Evolutionary conservation across 2,113 vertebrate species (phyloP), one percentile per base, ranked within the genome.

Genomic region (Spilogale gracilis): DNA sequence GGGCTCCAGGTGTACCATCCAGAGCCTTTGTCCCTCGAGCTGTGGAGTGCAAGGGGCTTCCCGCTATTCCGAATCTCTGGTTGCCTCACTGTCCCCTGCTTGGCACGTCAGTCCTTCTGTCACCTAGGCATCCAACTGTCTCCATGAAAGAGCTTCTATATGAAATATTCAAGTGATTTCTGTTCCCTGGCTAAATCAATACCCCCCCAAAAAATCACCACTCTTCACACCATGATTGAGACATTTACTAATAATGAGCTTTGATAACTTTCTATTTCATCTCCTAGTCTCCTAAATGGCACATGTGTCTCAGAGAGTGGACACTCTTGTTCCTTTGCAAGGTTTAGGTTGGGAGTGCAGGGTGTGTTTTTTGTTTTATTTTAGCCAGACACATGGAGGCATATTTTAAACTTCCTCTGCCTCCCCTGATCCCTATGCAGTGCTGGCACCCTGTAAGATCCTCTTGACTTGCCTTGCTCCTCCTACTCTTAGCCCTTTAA

Each of bases 341-440:
- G 50, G 89, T 94, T 96, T 85, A 45, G 43, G n/a, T 54, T 61
- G 13, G 21, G 25, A 2, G 1, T 7, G 7, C 7, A 4, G 23
- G 25, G 4, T 11, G 30, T 16, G 30, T 8, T 54, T 73, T 25
- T 18, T 52, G 3, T 17, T 25, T 82, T 86, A 78, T 63, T 83
- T 87, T 10, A 91, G 21, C 52, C 86, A 87, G 27, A 93, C 56
- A 71, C 23, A 25, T 67, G 32, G 10, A 52, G 3, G 12, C 5
- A 86, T 50, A 27, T 82, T 96, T 76, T 48, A 43, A 92, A 95
- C 54, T 43, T 76, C 58, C 25, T 96, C 60, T 90, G 58, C 58
- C 43, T 90, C 7, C 52, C 21, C 10, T 45, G 21, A 61, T 61
- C 43, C 63, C 89, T 81, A 12, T 20, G 20, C 27, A 52, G 69